Base-by-base conservation (phyloP, 2,113 vertebrate genomes). In the Azemiops feae region DNA sequence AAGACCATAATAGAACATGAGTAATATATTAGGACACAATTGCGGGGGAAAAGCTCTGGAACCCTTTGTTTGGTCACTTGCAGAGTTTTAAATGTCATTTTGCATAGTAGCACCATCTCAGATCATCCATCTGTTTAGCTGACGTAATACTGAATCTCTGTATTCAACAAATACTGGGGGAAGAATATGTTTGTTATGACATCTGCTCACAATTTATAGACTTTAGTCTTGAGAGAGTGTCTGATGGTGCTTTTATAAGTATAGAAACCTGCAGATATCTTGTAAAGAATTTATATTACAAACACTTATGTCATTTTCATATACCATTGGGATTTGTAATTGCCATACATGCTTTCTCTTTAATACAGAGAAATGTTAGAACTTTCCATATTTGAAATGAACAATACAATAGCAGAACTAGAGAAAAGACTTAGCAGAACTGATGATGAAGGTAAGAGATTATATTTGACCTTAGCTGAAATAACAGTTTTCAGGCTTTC, bases 381-480 rank as follows among this genome's bases (percentile, higher is more conserved):
- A 92, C 94, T 92, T 5, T 98, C 98, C 89, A 45, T 97, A 88
- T 95, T 93, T 94, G 97, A 98, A 95, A 93, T 98, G 95, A 97
- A 89, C 93, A 97, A 94, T 14, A 97, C 96, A 74, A 89, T 97
- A 88, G 45, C 50, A 23, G 97, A 97, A 94, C 93, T 98, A 95
- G 97, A 97, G 95, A 95, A 96, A 95, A 96, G 93, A 86, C 94
- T 98, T 91, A 91, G 60, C 34, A 95, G 20, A 90, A 39, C 93
- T 95, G 96, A 97, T 54, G 93, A 96, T 93, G 96, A 98, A 98
- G 97, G 98, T 98, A 97, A 95, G 91, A 89, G 43, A 93, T 89
- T 94, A 81, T 53, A 57, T 94, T 57, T 58, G 88, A 91, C 60
- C 20, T 43, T 18, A 81, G 3, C 34, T 43, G 18, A 81, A 81